These are phyloP conservation scores for Sciaenops ocellatus DNA, from an alignment of 2,797 vertebrate genomes.

Conservation along the genomic window DNA sequence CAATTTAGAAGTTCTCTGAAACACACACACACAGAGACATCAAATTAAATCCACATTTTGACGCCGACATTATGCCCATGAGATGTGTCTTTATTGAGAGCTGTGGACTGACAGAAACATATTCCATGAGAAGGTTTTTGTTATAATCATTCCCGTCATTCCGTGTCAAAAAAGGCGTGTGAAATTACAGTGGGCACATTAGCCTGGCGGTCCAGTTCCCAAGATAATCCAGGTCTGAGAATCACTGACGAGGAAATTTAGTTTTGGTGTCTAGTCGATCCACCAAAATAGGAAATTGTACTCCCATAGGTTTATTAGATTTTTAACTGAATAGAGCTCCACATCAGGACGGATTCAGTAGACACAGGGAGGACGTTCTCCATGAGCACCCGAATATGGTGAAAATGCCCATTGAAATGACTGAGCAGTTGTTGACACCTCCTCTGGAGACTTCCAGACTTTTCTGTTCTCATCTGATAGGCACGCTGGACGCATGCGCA, in stretches of 20 bases:
- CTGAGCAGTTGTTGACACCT: slow-evolving; percentile 13
- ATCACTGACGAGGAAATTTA: slow-evolving; percentile 67
- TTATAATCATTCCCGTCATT: slow-evolving; percentile 61
- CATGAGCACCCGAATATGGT: slow-evolving; percentile 38
- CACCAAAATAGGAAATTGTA: slow-evolving; percentile 77
- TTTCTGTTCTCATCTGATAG: slow-evolving; percentile 67
- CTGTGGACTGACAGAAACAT: slow-evolving; percentile 63
- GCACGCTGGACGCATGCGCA: slow-evolving; percentile 69
- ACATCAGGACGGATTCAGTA: slow-evolving; percentile 59
- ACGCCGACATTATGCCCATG: slow-evolving; percentile 58
- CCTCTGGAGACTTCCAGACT: slow-evolving; percentile 52
- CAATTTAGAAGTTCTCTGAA: slow-evolving; percentile 10
- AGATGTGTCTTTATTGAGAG: slow-evolving; percentile 71
- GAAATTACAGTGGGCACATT: slow-evolving; percentile 61
- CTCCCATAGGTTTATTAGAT: slow-evolving; percentile 74
- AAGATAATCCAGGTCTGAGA: slow-evolving; percentile 76
- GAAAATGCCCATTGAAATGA: slow-evolving; percentile 45
- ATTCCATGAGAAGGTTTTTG: slow-evolving; percentile 69
- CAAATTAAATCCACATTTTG: slow-evolving; percentile 68
- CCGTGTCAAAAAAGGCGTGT: slow-evolving; percentile 61
- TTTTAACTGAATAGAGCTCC: slow-evolving; percentile 69
- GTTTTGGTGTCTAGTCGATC: slow-evolving; percentile 74
- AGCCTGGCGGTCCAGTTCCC: slow-evolving; percentile 71
- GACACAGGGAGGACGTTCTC: slow-evolving; percentile 58
- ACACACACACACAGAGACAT: slow-evolving; percentile 36